Evolutionary conservation across 2,888 invertebrate species (phyloP).

Genomic region (Galerucella calmariensis): DNA sequence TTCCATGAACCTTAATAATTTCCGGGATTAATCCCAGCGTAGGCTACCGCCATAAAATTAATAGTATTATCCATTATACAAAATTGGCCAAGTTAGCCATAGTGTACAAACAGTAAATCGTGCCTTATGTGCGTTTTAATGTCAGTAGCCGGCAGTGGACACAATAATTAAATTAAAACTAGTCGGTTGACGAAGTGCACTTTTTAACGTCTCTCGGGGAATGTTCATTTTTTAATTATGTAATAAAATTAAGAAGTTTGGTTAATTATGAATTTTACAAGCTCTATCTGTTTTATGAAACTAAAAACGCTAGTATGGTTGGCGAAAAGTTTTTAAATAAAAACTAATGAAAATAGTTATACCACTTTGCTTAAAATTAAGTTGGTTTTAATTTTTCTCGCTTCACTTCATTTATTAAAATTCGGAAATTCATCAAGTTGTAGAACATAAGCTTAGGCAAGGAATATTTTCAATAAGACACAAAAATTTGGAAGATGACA

Average conservation of each 20-base stretch:
- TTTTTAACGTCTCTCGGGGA: background rate
- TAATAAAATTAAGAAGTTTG: background rate
- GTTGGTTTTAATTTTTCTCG: too few relatives aligned
- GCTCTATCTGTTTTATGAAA: background rate
- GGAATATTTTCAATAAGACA: too few relatives aligned
- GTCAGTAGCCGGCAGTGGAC: slow-evolving; percentile 3
- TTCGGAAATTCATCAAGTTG: too few relatives aligned
- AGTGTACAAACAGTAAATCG: slow-evolving; percentile 5
- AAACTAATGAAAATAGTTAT: too few relatives aligned
- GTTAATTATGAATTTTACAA: background rate
- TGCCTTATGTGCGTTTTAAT: slow-evolving; percentile 1
- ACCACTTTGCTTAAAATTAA: too few relatives aligned
- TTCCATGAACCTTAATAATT: background rate
- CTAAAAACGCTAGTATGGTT: background rate
- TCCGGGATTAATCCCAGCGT: background rate
- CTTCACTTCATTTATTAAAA: too few relatives aligned
- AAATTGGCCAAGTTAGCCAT: slow-evolving; percentile 1
- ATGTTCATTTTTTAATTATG: background rate
- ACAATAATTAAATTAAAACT: background rate
- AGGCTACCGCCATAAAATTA: background rate
- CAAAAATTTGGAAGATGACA: too few relatives aligned
- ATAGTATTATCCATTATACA: slow-evolving; percentile 3
- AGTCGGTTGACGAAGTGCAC: background rate
- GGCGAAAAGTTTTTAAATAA: too few relatives aligned
- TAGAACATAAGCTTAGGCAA: too few relatives aligned